Conservation (phyloP, 2,797 vertebrate species). For the Poeciliopsis turneri region DNA sequence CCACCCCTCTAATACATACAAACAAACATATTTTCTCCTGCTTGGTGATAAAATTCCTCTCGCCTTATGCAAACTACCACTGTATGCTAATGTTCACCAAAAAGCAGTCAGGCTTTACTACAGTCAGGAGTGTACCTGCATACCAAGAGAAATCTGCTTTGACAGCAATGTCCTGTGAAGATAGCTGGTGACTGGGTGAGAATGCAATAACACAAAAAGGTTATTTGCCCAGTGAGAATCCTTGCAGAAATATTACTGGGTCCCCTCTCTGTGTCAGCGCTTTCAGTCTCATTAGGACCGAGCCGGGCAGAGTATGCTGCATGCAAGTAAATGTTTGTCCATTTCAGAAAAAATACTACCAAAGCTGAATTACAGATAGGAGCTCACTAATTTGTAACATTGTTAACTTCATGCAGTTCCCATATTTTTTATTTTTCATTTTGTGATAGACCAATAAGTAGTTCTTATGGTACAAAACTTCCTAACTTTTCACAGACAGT, state of each 20-base stretch:
- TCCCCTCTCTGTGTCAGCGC: conserved; percentile 60
- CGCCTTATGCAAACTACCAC: conserved; percentile 29
- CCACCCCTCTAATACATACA: conserved; percentile 27
- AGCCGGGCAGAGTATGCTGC: conserved; percentile 14
- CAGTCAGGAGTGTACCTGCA: conserved; percentile 50
- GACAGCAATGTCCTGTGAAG: conserved; percentile 66
- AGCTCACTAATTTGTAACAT: neutral
- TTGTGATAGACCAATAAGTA: neutral
- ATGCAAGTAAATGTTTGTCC: neutral
- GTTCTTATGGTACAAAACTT: neutral
- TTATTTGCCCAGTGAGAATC: conserved; percentile 65
- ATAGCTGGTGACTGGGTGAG: conserved; percentile 54
- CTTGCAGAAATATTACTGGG: conserved; percentile 54
- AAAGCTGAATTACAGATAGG: neutral
- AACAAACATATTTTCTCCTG: conserved; percentile 49
- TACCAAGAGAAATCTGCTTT: conserved; percentile 63
- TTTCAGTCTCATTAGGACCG: conserved; percentile 66
- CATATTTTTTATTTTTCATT: neutral
- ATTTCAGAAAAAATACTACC: neutral
- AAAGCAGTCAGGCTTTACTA: conserved; percentile 58
- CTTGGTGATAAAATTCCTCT: conserved; percentile 56
- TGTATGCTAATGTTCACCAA: conserved; percentile 57
- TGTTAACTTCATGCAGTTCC: neutral
- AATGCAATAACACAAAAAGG: conserved; percentile 70
- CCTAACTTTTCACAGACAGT: neutral